Evolutionary conservation across 2,797 vertebrate species (phyloP), one percentile per base, ranked within the genome.

Genomic region (Parauchenoglanis punctatus): DNA sequence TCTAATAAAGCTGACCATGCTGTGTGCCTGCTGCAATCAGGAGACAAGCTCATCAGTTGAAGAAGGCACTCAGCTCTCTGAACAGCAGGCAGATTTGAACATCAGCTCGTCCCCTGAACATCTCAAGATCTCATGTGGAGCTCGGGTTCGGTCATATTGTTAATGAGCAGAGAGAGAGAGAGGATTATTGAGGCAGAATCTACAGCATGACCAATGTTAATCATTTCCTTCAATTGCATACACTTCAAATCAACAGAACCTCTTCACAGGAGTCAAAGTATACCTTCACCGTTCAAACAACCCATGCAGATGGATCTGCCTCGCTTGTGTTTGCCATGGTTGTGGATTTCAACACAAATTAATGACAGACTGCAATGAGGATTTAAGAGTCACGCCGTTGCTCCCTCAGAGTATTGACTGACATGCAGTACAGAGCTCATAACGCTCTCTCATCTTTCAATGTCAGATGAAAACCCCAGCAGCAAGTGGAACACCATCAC

Each of bases 1-100:
- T 54, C 75, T 83, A 86, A 86, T 83, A 88, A 78, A 83, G 85
- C 85, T 86, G 88, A 83, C 85, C 82, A 58, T 83, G 88, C 67
- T 80, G 85, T 63, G 82, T 83, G 73, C 81, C 81, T 77, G 20
- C 20, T 70, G 85, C 54, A 88, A 83, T 86, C 81, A 88, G 52
- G 44, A 88, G 70, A 83, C 56, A 44, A 77, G 80, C 73, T 83
- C 75, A 86, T 86, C 78, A 68, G 70, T 25, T 83, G 72, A 83
- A 80, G 54, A 73, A 78, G 81, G 28, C 83, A 56, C 78, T 88
- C 49, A 25, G 52, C 56, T 63, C 52, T 49, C 6, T 70, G 52
- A 87, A 80, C 87, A 68, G 56, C 35, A 23, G 72, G 61, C 61
- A 25, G 31, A 35, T 7, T 40, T 5, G 61, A 86, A 75, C 44